phyloP scores from a whole-genome alignment of 2,888 invertebrate genomes.

The Eupelmus urozonus region DNA sequence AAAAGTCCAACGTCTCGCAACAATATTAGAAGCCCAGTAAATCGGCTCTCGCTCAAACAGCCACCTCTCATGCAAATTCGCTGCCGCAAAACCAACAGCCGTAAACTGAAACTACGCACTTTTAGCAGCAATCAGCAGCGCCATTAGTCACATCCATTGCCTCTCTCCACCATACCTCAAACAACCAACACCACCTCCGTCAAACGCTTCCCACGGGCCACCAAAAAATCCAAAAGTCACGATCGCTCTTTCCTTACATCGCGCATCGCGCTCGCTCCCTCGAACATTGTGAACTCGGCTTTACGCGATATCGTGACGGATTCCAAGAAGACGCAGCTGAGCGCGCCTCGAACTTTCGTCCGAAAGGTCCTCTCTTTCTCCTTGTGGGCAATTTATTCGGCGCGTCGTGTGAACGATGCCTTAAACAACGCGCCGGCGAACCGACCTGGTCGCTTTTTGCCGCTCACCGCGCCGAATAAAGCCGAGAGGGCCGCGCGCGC shows the following conservation, averaged over 20 bases:
- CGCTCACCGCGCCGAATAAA: slow-evolving; percentile 19
- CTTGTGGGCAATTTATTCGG: slow-evolving; percentile 40
- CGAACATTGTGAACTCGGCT: no score
- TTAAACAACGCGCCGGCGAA: slow-evolving; percentile 48
- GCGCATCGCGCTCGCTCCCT: not conserved
- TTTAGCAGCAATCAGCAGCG: no score
- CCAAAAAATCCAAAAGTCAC: no score
- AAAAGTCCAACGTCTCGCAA: no score
- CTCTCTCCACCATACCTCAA: no score
- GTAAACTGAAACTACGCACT: no score
- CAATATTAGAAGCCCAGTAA: no score
- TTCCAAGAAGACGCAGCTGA: slow-evolving; percentile 39
- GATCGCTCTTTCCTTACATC: no score
- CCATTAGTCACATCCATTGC: not conserved
- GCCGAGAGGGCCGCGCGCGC: not conserved
- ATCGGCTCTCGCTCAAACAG: no score
- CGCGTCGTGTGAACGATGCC: slow-evolving; percentile 43
- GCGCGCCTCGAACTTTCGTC: slow-evolving; percentile 54
- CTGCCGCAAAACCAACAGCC: no score
- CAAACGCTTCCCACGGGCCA: not conserved
- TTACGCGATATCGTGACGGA: slow-evolving; percentile 10
- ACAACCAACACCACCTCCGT: no score
- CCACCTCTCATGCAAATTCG: no score
- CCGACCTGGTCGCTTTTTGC: slow-evolving; percentile 48
- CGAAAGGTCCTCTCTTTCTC: slow-evolving; percentile 41